Evolutionary conservation across 2,797 vertebrate genomes (phyloP), one percentile per base, ranked within the genome.

Genomic region (Dromococcyx pavoninus): DNA sequence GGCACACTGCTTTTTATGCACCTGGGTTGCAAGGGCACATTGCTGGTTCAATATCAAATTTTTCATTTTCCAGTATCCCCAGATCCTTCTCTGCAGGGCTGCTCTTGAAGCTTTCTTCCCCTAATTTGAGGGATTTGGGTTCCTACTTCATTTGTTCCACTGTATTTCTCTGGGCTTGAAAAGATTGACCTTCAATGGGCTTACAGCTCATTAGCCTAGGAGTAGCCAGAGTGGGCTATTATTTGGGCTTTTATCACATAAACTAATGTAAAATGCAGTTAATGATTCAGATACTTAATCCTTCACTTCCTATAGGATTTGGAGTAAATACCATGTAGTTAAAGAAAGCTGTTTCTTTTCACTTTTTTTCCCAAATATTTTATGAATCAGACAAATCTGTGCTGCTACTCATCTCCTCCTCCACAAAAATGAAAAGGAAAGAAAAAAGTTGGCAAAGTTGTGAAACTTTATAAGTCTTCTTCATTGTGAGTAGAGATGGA

Each of bases 401-500:
- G 12, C 18, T 37, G n/a, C 9, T 39, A 9, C 2, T 1, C 19
- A 18, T 21, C 2, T 70, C n/a, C 10, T 9, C 6, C 11, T 8
- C 1, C 4, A 4, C 13, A 8, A 39, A 48, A 60, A 43, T 14
- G 43, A 24, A 11, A 18, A 10, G 32, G 28, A 8, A 10, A 32
- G 28, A 8, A 66, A 56, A 18, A 25, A 2, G 4, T 39, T 50
- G 15, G 4, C 8, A 7, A 60, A 79, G 5, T 21, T 1, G 4
- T 44, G 46, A 61, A 66, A 58, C 4, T 73, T 83, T 60, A 15
- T 54, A 57, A 66, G 15, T 71, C 5, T 67, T 92, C 2, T 43
- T 78, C 28, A 21, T 11, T 51, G 7, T 22, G 18, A 67, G 4
- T 30, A 23, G 86, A 58, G 7, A 62, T 33, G 22, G 35, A 86